Percentiles rank a stretch among this genome's conserved stretches.
phyloP scores from a whole-genome alignment of 2,113 vertebrate genomes.

The Forbesichthys agassizii region DNA sequence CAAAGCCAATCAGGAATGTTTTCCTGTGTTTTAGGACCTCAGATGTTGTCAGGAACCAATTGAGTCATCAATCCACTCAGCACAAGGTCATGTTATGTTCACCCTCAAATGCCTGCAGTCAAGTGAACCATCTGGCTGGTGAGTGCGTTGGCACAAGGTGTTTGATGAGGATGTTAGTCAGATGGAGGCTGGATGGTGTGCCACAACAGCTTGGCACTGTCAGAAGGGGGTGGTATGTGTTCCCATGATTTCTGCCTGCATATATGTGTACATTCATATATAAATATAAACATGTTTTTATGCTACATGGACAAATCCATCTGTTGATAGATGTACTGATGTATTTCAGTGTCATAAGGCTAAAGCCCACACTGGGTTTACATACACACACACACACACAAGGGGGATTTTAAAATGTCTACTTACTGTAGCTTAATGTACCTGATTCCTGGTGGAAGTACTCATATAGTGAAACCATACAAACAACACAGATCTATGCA shows the following conservation, averaged over 20 bases:
- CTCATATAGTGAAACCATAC: too few relatives aligned
- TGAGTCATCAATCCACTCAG: constrained; percentile 26
- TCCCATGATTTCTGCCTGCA: too few relatives aligned
- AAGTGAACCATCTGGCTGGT: constrained; percentile 9
- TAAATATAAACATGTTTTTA: neutral
- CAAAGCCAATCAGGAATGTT: neutral
- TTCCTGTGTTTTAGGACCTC: neutral
- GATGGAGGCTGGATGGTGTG: neutral
- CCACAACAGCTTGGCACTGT: neutral
- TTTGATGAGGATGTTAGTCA: neutral
- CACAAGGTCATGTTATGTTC: constrained; percentile 3
- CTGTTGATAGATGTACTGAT: too few relatives aligned
- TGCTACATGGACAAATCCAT: too few relatives aligned
- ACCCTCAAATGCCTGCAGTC: constrained; percentile 20
- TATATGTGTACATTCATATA: neutral
- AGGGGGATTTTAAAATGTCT: too few relatives aligned
- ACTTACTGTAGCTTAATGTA: too few relatives aligned
- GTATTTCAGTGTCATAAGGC: too few relatives aligned
- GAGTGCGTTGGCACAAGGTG: neutral
- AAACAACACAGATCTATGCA: too few relatives aligned
- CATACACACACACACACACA: too few relatives aligned
- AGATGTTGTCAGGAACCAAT: constrained; percentile 2
- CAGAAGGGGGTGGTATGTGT: neutral
- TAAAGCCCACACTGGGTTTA: too few relatives aligned
- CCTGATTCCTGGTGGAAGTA: too few relatives aligned